These are phyloP conservation scores for Gobio occitaniae DNA, from an alignment of 2,797 vertebrate species.

Conservation along the genomic window DNA sequence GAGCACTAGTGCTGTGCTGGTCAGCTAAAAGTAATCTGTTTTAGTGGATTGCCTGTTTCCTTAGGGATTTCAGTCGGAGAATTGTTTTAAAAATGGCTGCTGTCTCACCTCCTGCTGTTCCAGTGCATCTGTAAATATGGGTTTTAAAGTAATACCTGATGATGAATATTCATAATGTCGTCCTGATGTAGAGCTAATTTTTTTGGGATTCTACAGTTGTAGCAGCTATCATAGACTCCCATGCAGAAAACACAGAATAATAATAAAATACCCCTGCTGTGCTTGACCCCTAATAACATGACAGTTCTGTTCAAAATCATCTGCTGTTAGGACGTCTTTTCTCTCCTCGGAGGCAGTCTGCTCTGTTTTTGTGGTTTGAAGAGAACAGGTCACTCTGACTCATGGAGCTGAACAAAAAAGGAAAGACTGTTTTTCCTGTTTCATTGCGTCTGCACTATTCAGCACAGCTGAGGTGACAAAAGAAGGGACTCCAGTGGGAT, in stretches of 20 bases:
- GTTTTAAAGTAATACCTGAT: not conserved
- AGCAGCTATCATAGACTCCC: not conserved
- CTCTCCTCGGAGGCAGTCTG: not conserved
- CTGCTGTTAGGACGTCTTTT: not conserved
- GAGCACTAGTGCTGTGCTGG: not conserved
- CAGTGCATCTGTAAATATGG: conserved; percentile 17
- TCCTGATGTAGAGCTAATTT: not conserved
- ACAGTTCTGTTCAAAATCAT: conserved; percentile 6
- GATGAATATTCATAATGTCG: not conserved
- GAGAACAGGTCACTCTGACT: not conserved
- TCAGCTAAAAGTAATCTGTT: not conserved
- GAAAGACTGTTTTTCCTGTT: conserved; percentile 36
- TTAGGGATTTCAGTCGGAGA: not conserved
- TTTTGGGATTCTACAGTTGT: not conserved
- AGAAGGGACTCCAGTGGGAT: conserved; percentile 21
- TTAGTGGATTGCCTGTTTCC: not conserved
- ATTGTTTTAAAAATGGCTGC: not conserved
- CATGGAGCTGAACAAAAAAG: conserved; percentile 19
- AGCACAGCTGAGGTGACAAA: conserved; percentile 30
- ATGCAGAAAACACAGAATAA: not conserved
- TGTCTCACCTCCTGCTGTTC: not conserved
- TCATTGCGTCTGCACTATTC: conserved; percentile 10
- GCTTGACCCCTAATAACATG: not conserved
- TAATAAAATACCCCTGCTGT: not conserved
- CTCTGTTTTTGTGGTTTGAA: conserved; percentile 21